Conservation (phyloP, 2,888 invertebrate genomes). For the Tyria jacobaeae region DNA sequence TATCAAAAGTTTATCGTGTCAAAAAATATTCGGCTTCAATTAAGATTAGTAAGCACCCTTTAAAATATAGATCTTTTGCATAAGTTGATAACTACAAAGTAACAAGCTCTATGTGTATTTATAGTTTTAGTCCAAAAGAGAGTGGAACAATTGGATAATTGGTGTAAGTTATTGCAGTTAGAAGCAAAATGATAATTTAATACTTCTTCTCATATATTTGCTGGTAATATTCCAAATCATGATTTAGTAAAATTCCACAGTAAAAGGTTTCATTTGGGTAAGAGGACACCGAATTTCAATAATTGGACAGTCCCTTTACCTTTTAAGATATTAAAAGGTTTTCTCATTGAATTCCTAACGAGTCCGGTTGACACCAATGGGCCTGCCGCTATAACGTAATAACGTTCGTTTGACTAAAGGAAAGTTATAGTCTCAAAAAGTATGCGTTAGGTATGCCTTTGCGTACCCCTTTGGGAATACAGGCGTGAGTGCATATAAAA, state of each 20-base stretch:
- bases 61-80: constrained; percentile 25
- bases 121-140: constrained; percentile 11
- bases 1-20: no score
- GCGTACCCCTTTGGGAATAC: no score
- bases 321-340: no score
- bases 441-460: no score
- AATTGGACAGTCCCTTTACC: no score
- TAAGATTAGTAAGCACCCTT: constrained; percentile 29
- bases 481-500: no score
- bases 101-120: constrained; percentile 21
- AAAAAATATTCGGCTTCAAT: constrained; percentile 9
- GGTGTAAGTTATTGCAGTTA: constrained; percentile 49
- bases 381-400: no score
- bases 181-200: constrained; percentile 35
- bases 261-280: background rate
- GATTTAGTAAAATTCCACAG: background rate
- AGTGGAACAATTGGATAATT: constrained; percentile 33
- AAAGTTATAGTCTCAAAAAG: no score
- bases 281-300: background rate
- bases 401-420: no score
- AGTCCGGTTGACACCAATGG: no score
- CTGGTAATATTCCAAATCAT: background rate
- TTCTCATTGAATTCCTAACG: no score
- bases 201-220: constrained; percentile 26
- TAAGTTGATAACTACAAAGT: constrained; percentile 35